Evolutionary conservation across 2,797 vertebrate genomes (phyloP).

Genomic region (Acrossocheilus fasciatus): DNA sequence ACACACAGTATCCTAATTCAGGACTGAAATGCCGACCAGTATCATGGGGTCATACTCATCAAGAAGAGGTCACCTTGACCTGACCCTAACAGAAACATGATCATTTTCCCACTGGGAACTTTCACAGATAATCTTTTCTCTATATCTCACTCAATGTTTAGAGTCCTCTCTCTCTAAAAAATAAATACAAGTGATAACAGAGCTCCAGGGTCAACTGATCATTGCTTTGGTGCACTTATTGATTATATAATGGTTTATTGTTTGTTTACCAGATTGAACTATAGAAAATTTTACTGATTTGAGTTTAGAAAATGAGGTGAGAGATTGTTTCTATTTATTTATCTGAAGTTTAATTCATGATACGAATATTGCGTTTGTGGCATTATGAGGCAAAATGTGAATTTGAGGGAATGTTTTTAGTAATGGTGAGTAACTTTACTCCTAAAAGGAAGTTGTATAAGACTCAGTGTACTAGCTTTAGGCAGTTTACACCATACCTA

Average conservation of each 20-base stretch:
- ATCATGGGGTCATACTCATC: not conserved
- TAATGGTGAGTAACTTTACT: not conserved
- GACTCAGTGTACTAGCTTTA: not conserved
- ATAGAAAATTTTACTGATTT: not conserved
- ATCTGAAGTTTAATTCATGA: not conserved
- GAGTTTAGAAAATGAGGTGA: not conserved
- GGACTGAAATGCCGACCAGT: not conserved
- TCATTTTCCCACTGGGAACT: not conserved
- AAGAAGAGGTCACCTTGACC: constrained; percentile 19
- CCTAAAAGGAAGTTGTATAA: not conserved
- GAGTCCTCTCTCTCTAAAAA: not conserved
- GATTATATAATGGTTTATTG: not conserved
- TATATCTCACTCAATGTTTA: not conserved
- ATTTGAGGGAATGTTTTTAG: not conserved
- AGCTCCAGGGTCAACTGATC: not conserved
- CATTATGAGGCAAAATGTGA: not conserved
- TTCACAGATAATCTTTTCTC: not conserved
- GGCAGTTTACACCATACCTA: not conserved
- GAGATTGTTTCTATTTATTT: not conserved
- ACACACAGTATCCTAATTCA: not conserved
- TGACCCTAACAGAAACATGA: constrained; percentile 13
- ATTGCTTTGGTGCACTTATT: not conserved
- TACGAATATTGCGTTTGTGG: not conserved
- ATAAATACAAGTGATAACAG: not conserved
- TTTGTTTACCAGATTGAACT: not conserved